phyloP scores from a whole-genome alignment of 2,113 vertebrate species.

The Telmatochromis sp. region DNA sequence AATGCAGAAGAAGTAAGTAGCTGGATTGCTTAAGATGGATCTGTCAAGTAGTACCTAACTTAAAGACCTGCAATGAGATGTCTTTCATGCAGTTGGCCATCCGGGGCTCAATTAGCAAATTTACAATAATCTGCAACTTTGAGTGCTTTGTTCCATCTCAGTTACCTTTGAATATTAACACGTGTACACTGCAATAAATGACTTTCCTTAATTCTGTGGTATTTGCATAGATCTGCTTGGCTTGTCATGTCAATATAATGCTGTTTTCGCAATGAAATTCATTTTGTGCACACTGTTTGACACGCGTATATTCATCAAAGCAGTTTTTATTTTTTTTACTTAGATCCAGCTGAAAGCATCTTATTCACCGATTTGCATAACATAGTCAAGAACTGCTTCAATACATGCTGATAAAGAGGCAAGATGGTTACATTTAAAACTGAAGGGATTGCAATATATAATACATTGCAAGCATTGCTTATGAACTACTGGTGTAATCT shows the following conservation, averaged over 20 bases:
- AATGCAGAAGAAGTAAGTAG: conserved; percentile 1
- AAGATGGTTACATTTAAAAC: background rate
- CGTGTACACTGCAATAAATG: background rate
- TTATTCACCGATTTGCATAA: background rate
- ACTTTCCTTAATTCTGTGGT: background rate
- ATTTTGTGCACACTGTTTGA: conserved; percentile 35
- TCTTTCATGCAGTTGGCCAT: background rate
- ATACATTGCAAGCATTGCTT: conserved; percentile 5
- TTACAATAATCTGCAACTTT: background rate
- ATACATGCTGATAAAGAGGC: background rate
- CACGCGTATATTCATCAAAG: conserved; percentile 20
- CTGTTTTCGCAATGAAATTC: conserved; percentile 16
- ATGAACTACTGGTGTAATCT: background rate
- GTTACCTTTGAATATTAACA: conserved; percentile 23
- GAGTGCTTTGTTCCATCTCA: background rate
- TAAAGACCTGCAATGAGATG: background rate
- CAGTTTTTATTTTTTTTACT: background rate
- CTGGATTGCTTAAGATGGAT: conserved; percentile 11
- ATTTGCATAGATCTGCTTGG: conserved; percentile 21
- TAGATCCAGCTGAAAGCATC: background rate
- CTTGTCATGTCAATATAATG: conserved; percentile 12
- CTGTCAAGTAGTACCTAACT: conserved; percentile 41
- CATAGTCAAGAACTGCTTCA: background rate
- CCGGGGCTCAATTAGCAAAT: background rate
- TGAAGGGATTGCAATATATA: background rate